Evolutionary conservation across 1,140 invertebrate species (phyloP), one percentile per base, ranked within the genome.

Genomic region (Lordiphosa clarofinis): DNA sequence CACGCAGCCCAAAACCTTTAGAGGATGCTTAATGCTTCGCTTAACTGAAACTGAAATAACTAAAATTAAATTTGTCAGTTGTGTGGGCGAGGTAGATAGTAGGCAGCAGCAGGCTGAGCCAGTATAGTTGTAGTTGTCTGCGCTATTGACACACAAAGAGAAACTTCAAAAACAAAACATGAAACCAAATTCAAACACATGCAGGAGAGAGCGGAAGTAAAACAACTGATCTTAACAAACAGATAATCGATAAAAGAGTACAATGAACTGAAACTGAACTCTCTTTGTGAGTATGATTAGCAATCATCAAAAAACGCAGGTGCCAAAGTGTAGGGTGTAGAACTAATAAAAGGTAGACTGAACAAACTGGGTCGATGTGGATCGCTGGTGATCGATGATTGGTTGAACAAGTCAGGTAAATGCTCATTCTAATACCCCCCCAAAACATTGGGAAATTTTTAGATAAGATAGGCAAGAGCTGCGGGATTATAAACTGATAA

Each of bases 1-100:
- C 94, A 97, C 95, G 95, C 92, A 94, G 93, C 93, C 94, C 94
- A 93, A 91, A 90, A 91, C 92, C 90, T 75, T 76, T 47, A 67
- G 69, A 75, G 68, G 76, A 82, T 81, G 76, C 71, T 71, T 37
- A 44, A 6, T 38, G 28, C 28, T 56, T 49, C 21, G 39, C 28
- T 28, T 15, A 48, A 47, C 38, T 11, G 44, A 15, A 36, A 49
- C 52, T 66, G 38, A 56, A 61, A 55, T 2, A 60, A 47, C 36
- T 58, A 28, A 13, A 19, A 36, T 35, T 37, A 44, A 21, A 38
- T 38, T 36, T 28, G 6, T 47, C 24, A 33, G 21, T 19, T 33
- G 36, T 50, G 48, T 31, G 39, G 39, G 39, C 39, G 39, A 9
- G 39, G 39, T 31, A 60, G 56, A 38, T 19, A 33, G 13, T 15